Conservation (phyloP, 2,888 invertebrate genomes). For the Sphaerophoria taeniata region DNA sequence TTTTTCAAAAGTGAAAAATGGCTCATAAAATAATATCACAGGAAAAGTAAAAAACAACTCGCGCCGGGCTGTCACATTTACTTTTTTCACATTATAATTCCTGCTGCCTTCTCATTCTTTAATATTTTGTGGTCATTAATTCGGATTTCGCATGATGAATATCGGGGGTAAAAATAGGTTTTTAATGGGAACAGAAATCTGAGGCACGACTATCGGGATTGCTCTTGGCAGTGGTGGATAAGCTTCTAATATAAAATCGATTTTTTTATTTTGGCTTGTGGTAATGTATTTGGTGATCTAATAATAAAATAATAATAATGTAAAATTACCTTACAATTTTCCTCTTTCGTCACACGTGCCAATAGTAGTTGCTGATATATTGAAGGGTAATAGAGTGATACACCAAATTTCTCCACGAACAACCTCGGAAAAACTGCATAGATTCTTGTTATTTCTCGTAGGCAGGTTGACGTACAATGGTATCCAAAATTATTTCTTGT, state of each 20-base stretch:
- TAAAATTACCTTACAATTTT: too few relatives aligned
- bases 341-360: too few relatives aligned
- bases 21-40: conserved; percentile 15
- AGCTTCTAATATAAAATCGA: conserved; percentile 1
- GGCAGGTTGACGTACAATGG: too few relatives aligned
- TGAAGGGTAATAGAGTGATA: too few relatives aligned
- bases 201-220: not conserved
- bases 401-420: too few relatives aligned
- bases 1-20: conserved; percentile 20
- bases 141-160: conserved; percentile 13
- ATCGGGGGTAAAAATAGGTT: conserved; percentile 31
- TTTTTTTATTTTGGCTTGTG: too few relatives aligned
- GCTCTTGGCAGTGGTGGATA: conserved; percentile 45
- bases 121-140: conserved; percentile 33
- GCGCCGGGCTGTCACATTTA: conserved; percentile 3
- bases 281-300: too few relatives aligned
- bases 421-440: too few relatives aligned
- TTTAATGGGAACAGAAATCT: conserved; percentile 18
- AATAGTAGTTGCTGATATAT: too few relatives aligned
- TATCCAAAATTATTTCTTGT: too few relatives aligned
- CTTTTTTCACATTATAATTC: conserved; percentile 8
- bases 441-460: too few relatives aligned
- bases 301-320: too few relatives aligned
- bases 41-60: not conserved
- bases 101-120: conserved; percentile 6